phyloP scores from a whole-genome alignment of 2,888 invertebrate genomes.

The Yponomeuta malinellus region DNA sequence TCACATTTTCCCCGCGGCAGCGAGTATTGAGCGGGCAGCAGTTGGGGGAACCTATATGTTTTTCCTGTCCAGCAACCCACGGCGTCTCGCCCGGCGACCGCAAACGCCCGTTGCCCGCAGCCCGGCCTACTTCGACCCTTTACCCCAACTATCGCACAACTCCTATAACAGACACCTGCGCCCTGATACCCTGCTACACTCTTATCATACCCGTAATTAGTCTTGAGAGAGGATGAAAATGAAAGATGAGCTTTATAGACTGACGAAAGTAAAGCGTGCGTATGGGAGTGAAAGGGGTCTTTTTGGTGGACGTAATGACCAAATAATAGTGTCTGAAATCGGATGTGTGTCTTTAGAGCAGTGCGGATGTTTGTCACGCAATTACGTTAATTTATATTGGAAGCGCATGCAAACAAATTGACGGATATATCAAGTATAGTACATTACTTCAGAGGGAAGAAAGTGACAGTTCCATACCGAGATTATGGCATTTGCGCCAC shows the following conservation, averaged over 20 bases:
- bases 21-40: neutral
- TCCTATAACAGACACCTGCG: constrained; percentile 11
- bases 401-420: no score
- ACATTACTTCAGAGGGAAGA: no score
- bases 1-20: neutral
- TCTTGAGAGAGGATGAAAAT: neutral
- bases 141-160: constrained; percentile 10
- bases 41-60: neutral
- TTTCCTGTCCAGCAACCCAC: constrained; percentile 20
- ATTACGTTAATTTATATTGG: no score
- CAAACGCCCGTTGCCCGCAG: constrained; percentile 5
- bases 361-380: no score
- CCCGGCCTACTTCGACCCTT: constrained; percentile 11
- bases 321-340: no score
- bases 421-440: no score
- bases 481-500: no score
- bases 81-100: constrained; percentile 9
- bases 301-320: no score
- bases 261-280: neutral
- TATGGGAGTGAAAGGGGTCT: neutral
- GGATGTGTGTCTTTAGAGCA: no score
- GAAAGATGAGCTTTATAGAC: neutral
- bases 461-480: no score
- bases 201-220: neutral
- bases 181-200: neutral